A percentile compares a stretch with the other conserved stretches of the same genome.
These are phyloP conservation scores for Chrysina gloriosa DNA, from an alignment of 2,888 invertebrate species.

Conservation along the genomic window DNA sequence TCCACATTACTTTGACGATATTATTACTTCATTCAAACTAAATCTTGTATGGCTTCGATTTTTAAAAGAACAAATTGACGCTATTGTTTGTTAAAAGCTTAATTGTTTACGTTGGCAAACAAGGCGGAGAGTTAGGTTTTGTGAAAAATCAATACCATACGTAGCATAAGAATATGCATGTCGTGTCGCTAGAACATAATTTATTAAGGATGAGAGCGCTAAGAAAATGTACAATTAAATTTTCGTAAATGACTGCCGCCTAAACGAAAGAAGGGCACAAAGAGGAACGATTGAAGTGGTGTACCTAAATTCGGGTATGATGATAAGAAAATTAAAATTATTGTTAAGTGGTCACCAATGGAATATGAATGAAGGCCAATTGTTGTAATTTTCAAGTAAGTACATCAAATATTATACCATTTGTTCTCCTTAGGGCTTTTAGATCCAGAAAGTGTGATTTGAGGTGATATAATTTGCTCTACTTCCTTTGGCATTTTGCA, in stretches of 20 bases:
- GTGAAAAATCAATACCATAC: conserved; percentile 17
- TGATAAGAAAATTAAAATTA: conserved; percentile 28
- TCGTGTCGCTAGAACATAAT: conserved; percentile 1
- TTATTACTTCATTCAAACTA: too few species aligned
- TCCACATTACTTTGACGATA: too few species aligned
- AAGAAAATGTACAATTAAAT: background rate
- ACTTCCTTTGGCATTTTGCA: too few species aligned
- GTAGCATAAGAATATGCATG: conserved; percentile 11
- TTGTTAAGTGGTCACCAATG: conserved; percentile 43
- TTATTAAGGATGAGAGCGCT: background rate
- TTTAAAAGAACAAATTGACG: too few species aligned
- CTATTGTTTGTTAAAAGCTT: too few species aligned
- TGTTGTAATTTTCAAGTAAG: conserved; percentile 86
- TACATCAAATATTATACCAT: too few species aligned
- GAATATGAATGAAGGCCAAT: conserved; percentile 92
- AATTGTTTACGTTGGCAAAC: conserved; percentile 5
- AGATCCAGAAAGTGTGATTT: too few species aligned
- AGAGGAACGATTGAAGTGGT: background rate
- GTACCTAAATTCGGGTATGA: conserved; percentile 11
- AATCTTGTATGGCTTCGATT: too few species aligned
- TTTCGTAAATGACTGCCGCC: background rate
- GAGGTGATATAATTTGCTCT: too few species aligned
- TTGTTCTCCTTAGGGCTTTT: too few species aligned
- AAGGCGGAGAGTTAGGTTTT: conserved; percentile 15
- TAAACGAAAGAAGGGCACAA: background rate